Percentiles rank a stretch among this genome's conserved stretches.
Evolutionary conservation across 2,113 vertebrate species (phyloP).

Genomic region (Pheucticus melanocephalus): DNA sequence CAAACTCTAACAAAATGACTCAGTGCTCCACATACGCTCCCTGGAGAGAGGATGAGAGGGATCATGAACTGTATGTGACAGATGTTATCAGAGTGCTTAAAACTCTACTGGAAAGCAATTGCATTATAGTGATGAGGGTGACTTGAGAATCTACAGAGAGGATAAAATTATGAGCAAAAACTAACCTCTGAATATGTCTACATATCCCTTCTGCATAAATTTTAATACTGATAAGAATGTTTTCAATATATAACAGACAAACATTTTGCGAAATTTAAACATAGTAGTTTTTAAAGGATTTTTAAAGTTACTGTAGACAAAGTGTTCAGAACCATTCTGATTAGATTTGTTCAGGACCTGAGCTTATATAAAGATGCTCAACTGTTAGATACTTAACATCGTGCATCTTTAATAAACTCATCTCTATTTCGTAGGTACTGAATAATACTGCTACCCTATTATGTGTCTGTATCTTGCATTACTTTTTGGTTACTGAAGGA

Average conservation of each 20-base stretch:
- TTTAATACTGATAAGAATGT: not conserved
- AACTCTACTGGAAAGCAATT: not conserved
- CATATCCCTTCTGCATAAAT: not conserved
- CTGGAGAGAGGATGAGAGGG: not conserved
- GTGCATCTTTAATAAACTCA: not conserved
- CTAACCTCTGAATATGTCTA: not conserved
- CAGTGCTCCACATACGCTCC: not conserved
- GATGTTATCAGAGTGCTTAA: slow-evolving; percentile 11
- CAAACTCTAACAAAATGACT: not conserved
- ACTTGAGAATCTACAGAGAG: not conserved
- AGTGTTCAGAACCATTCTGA: not conserved
- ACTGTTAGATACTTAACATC: not conserved
- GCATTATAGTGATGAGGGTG: not conserved
- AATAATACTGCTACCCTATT: not conserved
- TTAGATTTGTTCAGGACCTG: not conserved
- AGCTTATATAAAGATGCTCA: not conserved
- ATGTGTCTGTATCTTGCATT: not conserved
- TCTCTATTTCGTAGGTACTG: not conserved
- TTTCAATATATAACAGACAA: not conserved
- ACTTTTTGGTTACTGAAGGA: not conserved
- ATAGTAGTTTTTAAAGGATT: not conserved
- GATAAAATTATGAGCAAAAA: not conserved
- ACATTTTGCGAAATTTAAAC: not conserved
- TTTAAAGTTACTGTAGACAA: not conserved
- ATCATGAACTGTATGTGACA: not conserved